Conservation (phyloP, 2,797 vertebrate species). For the Xenops minutus region DNA sequence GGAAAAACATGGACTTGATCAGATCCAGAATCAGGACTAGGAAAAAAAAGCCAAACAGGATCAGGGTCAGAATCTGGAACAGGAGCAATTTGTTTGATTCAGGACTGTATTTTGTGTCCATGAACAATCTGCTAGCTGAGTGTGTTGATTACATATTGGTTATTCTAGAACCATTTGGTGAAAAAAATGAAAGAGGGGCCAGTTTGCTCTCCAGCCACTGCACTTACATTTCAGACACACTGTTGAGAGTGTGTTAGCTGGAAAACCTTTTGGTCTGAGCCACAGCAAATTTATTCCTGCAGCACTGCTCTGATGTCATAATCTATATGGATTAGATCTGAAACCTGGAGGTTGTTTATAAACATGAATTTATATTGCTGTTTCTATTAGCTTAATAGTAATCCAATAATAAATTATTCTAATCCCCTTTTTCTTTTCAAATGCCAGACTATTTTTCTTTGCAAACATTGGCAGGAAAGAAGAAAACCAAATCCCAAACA, state of each 20-base stretch:
- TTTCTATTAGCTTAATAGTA: background rate
- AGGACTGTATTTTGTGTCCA: background rate
- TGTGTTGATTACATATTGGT: background rate
- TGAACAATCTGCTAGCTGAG: background rate
- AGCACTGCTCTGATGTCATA: background rate
- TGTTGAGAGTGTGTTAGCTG: background rate
- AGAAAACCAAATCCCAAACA: background rate
- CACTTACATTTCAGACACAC: background rate
- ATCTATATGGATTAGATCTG: background rate
- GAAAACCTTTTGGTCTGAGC: background rate
- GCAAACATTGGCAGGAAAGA: background rate
- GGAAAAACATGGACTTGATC: background rate
- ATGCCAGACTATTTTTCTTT: background rate
- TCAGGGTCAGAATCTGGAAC: background rate
- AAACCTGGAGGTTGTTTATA: background rate
- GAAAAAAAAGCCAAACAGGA: background rate
- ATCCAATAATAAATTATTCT: conserved; percentile 2
- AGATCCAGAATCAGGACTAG: background rate
- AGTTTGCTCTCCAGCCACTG: background rate
- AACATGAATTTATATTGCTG: background rate
- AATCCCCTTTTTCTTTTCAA: background rate
- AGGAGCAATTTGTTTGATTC: background rate
- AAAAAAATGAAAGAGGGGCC: background rate
- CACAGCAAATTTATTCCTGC: background rate
- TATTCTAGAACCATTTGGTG: conserved; percentile 12